Base-by-base conservation (phyloP, 1,140 invertebrate species). In the Scylla paramamosain region DNA sequence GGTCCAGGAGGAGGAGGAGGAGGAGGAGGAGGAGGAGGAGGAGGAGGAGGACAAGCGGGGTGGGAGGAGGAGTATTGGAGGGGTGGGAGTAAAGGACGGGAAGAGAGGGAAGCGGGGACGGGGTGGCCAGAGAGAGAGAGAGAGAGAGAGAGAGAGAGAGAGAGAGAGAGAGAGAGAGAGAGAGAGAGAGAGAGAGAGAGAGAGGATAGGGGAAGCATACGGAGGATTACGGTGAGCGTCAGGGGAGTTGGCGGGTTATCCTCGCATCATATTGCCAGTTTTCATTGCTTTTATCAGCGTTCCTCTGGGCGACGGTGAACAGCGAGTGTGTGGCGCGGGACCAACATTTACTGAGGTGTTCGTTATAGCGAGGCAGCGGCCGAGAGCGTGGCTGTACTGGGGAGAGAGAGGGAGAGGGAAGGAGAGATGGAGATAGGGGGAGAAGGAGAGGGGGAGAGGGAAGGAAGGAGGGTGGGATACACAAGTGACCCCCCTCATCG, bases 211-310 rank as follows among this genome's bases (percentile, higher is more conserved):
- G 67, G 67, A 77, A 77, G 67, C 67, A 25, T 77, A 77, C 0
- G 67, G n/a, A 77, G 67, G 16, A 25, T 77, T 77, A 77, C 25
- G 67, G 67, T n/a, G 20, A 7, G 67, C 67, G 67, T 25, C 52
- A 77, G 67, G 67, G 67, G 67, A n/a, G 67, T n/a, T 77, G 67
- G n/a, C 20, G 67, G 67, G 84, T 87, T 87, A 46, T 87, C 84
- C 39, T 87, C 84, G 39, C 84, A 87, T 87, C 31, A 87, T 87
- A 87, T 87, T 32, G 31, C 31, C 84, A 87, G 31, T 39, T 39
- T 87, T 87, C 39, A 87, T 87, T 39, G 39, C 84, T 39, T 87
- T 87, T 87, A 87, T 39, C 67, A 77, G 67, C 20, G 67, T 77
- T 77, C 67, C 67, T 77, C 67, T 12, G 67, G 67, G 67, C 67